Base-by-base conservation (phyloP, 2,888 invertebrate genomes). In the Tholera decimalis region DNA sequence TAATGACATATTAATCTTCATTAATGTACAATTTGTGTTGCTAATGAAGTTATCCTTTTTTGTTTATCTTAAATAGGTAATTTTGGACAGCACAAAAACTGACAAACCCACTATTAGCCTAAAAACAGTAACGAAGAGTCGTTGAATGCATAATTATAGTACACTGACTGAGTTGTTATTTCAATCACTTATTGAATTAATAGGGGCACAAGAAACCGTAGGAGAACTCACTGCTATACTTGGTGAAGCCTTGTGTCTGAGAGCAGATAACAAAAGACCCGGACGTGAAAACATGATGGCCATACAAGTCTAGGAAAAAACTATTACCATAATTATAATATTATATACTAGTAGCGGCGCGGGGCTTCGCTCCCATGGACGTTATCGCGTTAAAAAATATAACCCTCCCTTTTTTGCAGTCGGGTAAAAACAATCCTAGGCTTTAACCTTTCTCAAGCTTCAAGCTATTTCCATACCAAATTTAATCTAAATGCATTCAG, bases 251-350 rank as follows among this genome's bases (percentile, higher is more conserved):
- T 85, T 77, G 73, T 73, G 58, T 70, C 61, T 80, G 80, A 83
- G 83, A 85, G 84, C 85, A 82, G 69, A 73, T 80, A 83, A 86
- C 85, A 87, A 85, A 33, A 82, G 71, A 88, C 72, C 79, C 82
- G 85, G 83, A 87, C 83, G 82, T 85, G 84, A 86, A 85, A 84
- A 84, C 82, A 77, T 6, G 79, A 73, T 83, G 82, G 71, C 85
- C 85, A 87, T 85, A 82, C 37, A 39, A n/a, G 20, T 11, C 11
- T 22, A 30, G n/a, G 73, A 72, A 65, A 18, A 77, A 53, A 46
- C 18, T 41, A 11, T 22, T 41, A 51, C 18, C 41, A 51, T 71
- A 43, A n/a, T n/a, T n/a, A n/a, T n/a, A n/a, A n/a, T n/a, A n/a
- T n/a, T n/a, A n/a, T n/a, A n/a, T n/a, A n/a, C n/a, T n/a, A n/a